phyloP scores from a whole-genome alignment of 1,140 invertebrate genomes.

The Psix sp. region DNA sequence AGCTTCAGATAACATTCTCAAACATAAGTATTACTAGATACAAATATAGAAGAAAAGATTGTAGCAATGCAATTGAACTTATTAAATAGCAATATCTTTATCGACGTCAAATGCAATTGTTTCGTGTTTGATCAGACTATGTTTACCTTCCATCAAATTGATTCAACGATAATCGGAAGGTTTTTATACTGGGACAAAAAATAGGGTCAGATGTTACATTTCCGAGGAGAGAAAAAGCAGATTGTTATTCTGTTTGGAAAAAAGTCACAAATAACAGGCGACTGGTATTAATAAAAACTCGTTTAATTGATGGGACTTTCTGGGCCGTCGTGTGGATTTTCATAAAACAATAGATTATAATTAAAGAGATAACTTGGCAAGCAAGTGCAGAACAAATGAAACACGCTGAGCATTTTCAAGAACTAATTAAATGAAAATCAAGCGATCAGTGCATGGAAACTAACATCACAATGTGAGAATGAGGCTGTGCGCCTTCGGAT shows the following conservation, averaged over 20 bases:
- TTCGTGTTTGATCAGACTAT: slow-evolving; percentile 39
- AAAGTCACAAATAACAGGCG: slow-evolving; percentile 13
- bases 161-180: slow-evolving; percentile 1
- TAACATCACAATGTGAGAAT: slow-evolving; percentile 69
- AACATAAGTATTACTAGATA: slow-evolving; percentile 22
- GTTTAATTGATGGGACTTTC: slow-evolving; percentile 52
- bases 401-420: slow-evolving; percentile 58
- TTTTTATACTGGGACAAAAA: background rate
- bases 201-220: slow-evolving; percentile 18
- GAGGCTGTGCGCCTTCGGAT: slow-evolving; percentile 63
- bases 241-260: background rate
- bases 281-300: slow-evolving; percentile 48
- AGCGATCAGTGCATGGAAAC: slow-evolving; percentile 60
- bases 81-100: slow-evolving; percentile 30
- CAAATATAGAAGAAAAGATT: slow-evolving; percentile 38
- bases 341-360: slow-evolving; percentile 59
- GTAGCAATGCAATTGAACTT: slow-evolving; percentile 26
- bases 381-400: slow-evolving; percentile 59
- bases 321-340: slow-evolving; percentile 53
- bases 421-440: slow-evolving; percentile 65
- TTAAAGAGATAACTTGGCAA: slow-evolving; percentile 56
- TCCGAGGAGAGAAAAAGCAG: slow-evolving; percentile 7
- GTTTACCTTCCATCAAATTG: slow-evolving; percentile 34
- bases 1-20: slow-evolving; percentile 25
- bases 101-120: slow-evolving; percentile 20